These are phyloP conservation scores for Nomada flava DNA, from an alignment of 2,888 invertebrate genomes.

Conservation along the genomic window DNA sequence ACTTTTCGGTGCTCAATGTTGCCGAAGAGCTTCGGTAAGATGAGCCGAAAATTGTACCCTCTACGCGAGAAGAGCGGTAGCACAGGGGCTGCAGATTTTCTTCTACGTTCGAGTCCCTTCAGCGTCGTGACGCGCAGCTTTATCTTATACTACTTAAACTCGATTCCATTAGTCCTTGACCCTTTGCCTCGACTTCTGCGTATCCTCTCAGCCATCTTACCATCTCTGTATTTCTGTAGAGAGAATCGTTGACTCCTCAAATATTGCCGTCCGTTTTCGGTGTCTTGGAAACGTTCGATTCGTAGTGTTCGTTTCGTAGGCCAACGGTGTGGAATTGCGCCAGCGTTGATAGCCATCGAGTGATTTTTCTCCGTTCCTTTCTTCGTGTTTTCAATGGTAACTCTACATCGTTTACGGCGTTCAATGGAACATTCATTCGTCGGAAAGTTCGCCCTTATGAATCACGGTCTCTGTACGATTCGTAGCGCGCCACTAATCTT, in stretches of 20 bases:
- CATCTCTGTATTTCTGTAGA: background rate
- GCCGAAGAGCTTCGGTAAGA: constrained; percentile 35
- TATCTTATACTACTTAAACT: constrained; percentile 35
- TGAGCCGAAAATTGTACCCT: constrained; percentile 39
- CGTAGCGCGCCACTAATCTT: background rate
- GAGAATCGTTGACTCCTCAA: constrained; percentile 46
- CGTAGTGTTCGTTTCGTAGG: constrained; percentile 58
- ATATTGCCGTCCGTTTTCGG: background rate
- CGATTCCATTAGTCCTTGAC: constrained; percentile 51
- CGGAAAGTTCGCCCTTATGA: constrained; percentile 21
- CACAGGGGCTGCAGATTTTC: constrained; percentile 8
- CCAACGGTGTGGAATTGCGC: constrained; percentile 62
- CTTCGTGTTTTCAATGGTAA: too few relatives aligned
- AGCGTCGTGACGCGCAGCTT: constrained; percentile 25
- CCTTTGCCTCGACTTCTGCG: constrained; percentile 41
- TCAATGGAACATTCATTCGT: too few relatives aligned
- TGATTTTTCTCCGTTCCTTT: background rate
- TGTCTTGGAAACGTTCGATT: constrained; percentile 24
- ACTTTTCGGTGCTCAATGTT: constrained; percentile 43
- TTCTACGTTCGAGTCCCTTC: background rate
- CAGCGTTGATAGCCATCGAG: constrained; percentile 9
- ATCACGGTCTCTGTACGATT: constrained; percentile 33
- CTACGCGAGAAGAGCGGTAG: constrained; percentile 17
- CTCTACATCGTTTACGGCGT: too few relatives aligned
- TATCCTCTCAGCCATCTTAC: background rate